Base-by-base conservation (phyloP, 2,888 invertebrate species). In the Caenorhabditis sulstoni region DNA sequence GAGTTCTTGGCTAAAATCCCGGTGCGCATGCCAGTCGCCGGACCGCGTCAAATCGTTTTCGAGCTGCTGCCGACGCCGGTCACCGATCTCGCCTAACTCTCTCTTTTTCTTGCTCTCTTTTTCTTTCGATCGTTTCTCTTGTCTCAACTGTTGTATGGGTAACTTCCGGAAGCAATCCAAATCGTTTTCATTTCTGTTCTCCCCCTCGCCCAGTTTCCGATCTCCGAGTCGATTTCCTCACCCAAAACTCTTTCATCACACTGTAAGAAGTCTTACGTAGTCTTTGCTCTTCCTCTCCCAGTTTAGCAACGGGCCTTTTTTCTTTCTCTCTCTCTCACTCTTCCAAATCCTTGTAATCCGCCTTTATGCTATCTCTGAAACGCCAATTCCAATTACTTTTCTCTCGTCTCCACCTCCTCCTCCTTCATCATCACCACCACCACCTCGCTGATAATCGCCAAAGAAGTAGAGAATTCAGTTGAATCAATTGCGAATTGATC, bases 1-100 rank as follows among this genome's bases (percentile, higher is more conserved):
- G 88, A 88, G 62, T 77, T 88, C 37, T 67, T 87, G 49, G 87
- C 83, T 45, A 81, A 85, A 49, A 71, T 88, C 14, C 88, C 88
- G 22, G 87, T 87, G 16, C 78, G 82, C 5, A 45, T 61, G 8
- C 53, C 82, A n/a, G 71, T 82, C 35, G 53, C 57, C 55, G 83
- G 64, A 47, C 79, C 85, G n/a, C 37, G 85, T 9, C 78, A 83
- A 22, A 70, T 88, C 50, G 83, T 84, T 16, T 85, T 88, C 61
- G 86, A 88, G n/a, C 81, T 87, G 22, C 58, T 77, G 14, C 87
- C 88, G 41, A 53, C 76, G 16, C 29, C 62, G 5, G 14, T 62
- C 7, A 8, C 70, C n/a, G 41, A 39, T 22, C 41, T n/a, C 29
- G 22, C 44, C 35, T 39, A 57, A 18, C n/a, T n/a, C n/a, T n/a